Base-by-base conservation (phyloP, 2,888 invertebrate genomes). In the Anthophora plumipes region DNA sequence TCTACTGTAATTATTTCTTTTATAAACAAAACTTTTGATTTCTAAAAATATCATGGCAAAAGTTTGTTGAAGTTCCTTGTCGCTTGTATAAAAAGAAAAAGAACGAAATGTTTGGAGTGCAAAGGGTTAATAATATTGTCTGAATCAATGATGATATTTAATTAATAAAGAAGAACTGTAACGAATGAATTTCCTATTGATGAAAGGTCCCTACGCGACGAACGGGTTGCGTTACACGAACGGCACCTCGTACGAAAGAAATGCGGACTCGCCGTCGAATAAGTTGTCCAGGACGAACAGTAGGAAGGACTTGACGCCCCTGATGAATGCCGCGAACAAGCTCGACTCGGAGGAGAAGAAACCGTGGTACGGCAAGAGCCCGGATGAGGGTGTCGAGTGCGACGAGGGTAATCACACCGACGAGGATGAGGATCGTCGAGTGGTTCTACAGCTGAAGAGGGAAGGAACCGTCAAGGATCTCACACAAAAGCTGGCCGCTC, bases 401-500 rank as follows among this genome's bases (percentile, higher is more conserved):
- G 94, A 95, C 73, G 94, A 93, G 85, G 94, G 94, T 83, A 93
- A 94, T 90, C 91, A 94, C 85, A 94, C 94, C 81, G 94, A 93
- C 84, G 92, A 94, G 87, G 94, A 95, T 87, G 95, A 96, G 89
- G 94, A 95, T 80, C 95, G 93, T 89, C 95, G 95, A 89, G 94
- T 96, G 89, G 94, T 96, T 78, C 94, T 96, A 77, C 95, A 97
- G 86, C 92, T 97, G 68, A 97, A 97, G 91, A 95, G 97, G 85
- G 97, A 98, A 93, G 97, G 97, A 90, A 97, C 97, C 64, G 98
- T 98, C 64, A 97, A 97, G 94, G 98, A 98, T 94, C 94, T 98
- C 82, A 97, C 97, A 54, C 97, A 98, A 92, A 97, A 97, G 93
- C 93, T 98, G 85, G 96, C 97, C 52, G 97, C 96, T 90, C 96